These are phyloP conservation scores for Pocota personata DNA, from an alignment of 2,888 invertebrate genomes.

Conservation along the genomic window DNA sequence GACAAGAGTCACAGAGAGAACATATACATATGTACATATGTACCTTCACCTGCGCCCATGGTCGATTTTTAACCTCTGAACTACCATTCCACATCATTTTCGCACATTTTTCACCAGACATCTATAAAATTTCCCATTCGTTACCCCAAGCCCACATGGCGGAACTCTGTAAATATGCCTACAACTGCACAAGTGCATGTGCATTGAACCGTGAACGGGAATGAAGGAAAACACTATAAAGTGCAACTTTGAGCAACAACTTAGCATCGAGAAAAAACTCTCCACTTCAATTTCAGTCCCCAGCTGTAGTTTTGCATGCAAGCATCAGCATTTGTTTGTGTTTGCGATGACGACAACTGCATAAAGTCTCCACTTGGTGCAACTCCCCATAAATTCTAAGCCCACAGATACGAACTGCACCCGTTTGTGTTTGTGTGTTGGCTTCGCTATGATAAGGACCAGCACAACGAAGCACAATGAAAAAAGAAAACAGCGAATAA, in stretches of 20 bases:
- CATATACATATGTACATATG: too few species aligned
- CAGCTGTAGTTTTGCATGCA: conserved; percentile 19
- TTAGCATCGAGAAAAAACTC: conserved; percentile 23
- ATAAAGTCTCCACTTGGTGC: conserved; percentile 53
- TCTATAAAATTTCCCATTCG: conserved; percentile 23
- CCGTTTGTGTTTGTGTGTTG: conserved; percentile 24
- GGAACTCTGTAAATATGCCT: conserved; percentile 31
- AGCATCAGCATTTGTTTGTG: neutral
- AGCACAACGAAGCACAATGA: neutral
- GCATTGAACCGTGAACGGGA: conserved; percentile 63
- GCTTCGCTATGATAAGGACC: conserved; percentile 25
- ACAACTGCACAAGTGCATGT: conserved; percentile 56
- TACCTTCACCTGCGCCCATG: neutral
- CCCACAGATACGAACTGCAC: conserved; percentile 24
- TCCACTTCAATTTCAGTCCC: conserved; percentile 39
- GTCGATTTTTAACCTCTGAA: conserved; percentile 6
- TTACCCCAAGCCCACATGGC: conserved; percentile 53
- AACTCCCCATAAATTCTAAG: conserved; percentile 57
- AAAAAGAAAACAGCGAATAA: conserved; percentile 39
- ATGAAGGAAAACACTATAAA: conserved; percentile 34
- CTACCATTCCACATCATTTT: neutral
- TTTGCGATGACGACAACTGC: conserved; percentile 4
- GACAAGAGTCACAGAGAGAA: too few species aligned
- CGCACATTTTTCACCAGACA: neutral
- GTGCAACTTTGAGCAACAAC: conserved; percentile 58